A percentile compares a stretch with the other conserved stretches of the same genome.
Evolutionary conservation across 2,113 vertebrate species (phyloP).

Genomic region (Montifringilla adamsi): DNA sequence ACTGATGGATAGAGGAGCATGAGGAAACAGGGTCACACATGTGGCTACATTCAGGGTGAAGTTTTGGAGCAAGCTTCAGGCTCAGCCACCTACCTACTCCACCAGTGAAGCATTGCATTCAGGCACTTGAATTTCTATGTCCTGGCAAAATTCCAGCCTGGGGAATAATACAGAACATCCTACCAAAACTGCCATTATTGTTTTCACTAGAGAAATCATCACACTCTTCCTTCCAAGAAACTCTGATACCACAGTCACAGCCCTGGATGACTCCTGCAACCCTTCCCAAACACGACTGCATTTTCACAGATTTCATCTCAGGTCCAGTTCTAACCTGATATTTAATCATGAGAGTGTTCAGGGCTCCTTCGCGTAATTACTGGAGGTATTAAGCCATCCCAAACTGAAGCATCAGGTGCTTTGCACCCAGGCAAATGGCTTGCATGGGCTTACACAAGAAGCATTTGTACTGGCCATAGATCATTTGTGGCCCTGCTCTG

Average conservation of each 20-base stretch:
- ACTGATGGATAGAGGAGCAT: not conserved
- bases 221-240: not conserved
- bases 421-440: not conserved
- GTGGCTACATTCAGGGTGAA: not conserved
- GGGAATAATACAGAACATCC: not conserved
- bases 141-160: not conserved
- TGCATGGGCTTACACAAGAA: not conserved
- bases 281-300: not conserved
- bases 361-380: not conserved
- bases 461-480: not conserved
- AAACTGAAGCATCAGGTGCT: not conserved
- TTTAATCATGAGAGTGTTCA: not conserved
- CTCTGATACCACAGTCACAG: not conserved
- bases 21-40: not conserved
- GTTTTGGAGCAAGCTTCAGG: not conserved
- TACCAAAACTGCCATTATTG: not conserved
- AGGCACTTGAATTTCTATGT: not conserved
- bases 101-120: not conserved
- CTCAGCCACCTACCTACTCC: not conserved
- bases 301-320: constrained; percentile 25
- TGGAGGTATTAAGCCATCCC: not conserved
- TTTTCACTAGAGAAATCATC: not conserved
- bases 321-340: constrained; percentile 12
- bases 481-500: not conserved
- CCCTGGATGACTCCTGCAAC: not conserved